Base-by-base conservation (phyloP, 2,797 vertebrate species). In the Tragopan temminckii region DNA sequence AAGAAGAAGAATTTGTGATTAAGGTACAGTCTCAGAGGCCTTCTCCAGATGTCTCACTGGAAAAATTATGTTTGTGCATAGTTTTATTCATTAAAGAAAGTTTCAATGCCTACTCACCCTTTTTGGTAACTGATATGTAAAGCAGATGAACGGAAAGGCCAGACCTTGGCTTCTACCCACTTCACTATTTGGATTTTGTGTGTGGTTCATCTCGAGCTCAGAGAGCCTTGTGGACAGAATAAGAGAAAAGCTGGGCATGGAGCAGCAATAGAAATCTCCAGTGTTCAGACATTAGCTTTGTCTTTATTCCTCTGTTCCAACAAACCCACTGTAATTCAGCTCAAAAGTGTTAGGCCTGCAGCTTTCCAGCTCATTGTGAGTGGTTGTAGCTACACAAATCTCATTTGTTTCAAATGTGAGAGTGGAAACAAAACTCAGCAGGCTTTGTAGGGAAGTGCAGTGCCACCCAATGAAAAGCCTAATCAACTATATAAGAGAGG, bases 321-420 rank as follows among this genome's bases (percentile, higher is more conserved):
- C 10, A 86, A 90, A 52, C 2, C n/a, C 78, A 76, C 63, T 85
- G 75, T 74, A 57, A 74, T 53, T 24, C 71, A 80, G 57, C 78
- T 70, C 70, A 71, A 67, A 68, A 70, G 59, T 59, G 16, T 5
- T 13, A 40, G 46, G 29, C 61, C 15, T n/a, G 38, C 46, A 57
- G 52, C 57, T 77, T 82, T 80, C 90, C 88, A 95, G 80, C 61
- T 67, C 68, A 57, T 57, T 61, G 81, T 89, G 64, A 84, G 71
- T 3, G 53, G 38, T 38, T 90, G 4, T 40, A 20, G 71, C 81
- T 77, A 75, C 74, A 74, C 21, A 21, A 52, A 21, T 40, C 38
- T 9, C 38, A 18, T 77, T 92, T 74, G 40, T 67, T 74, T 88
- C 58, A 74, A 80, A 59, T 12, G 29, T 2, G 16, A 61, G 19